Evolutionary conservation across 1,140 invertebrate species (phyloP).

Genomic region (Lasioglossum baleicum): DNA sequence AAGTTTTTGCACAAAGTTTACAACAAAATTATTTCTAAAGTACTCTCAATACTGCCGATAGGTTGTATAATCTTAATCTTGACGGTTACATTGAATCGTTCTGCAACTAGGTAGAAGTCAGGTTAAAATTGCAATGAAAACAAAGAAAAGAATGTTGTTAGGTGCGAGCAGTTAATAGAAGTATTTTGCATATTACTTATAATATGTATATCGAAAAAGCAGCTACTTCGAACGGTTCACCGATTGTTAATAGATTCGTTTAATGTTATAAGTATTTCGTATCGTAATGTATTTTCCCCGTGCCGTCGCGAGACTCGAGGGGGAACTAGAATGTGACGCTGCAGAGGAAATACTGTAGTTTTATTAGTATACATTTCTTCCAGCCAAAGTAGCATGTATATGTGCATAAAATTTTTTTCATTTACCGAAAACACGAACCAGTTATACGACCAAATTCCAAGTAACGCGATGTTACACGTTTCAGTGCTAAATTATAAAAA

Average conservation of each 20-base stretch:
- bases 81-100: neutral
- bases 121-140: neutral
- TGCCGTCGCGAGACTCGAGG: too few species aligned
- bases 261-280: neutral
- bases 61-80: neutral
- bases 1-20: neutral
- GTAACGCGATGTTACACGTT: neutral
- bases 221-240: constrained; percentile 6
- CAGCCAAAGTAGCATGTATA: constrained; percentile 8
- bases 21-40: neutral
- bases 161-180: constrained; percentile 16
- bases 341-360: neutral
- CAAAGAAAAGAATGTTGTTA: neutral
- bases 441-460: neutral
- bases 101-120: neutral
- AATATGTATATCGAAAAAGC: constrained; percentile 7
- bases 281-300: neutral
- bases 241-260: constrained; percentile 4
- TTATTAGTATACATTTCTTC: constrained; percentile 25
- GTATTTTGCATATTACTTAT: constrained; percentile 24
- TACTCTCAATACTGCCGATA: neutral
- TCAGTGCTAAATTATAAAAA: neutral
- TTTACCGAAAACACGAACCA: constrained; percentile 9
- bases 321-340: too few species aligned
- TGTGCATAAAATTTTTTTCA: constrained; percentile 33